A percentile compares a stretch with the other conserved stretches of the same genome.
phyloP scores from a whole-genome alignment of 1,140 invertebrate genomes.

The Goniozus legneri region DNA sequence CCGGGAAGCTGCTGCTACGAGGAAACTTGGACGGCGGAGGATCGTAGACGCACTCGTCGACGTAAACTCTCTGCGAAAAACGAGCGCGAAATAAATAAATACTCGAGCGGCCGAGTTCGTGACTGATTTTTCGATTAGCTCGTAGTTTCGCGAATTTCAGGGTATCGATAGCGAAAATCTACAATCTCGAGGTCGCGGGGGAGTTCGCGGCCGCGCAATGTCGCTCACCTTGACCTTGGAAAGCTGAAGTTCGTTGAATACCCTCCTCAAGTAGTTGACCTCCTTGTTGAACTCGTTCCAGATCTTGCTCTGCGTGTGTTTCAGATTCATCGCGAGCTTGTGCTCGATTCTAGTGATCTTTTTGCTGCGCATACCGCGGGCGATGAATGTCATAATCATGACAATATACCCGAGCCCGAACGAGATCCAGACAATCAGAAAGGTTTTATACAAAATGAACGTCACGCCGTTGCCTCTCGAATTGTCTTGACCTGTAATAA shows the following conservation, averaged over 20 bases:
- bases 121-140: background rate
- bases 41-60: constrained; percentile 44
- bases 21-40: constrained; percentile 36
- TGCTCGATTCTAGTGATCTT: constrained; percentile 71
- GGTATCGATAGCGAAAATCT: too few species aligned
- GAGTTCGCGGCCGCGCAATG: background rate
- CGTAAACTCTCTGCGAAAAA: constrained; percentile 41
- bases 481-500: constrained; percentile 43
- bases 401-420: constrained; percentile 87
- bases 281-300: constrained; percentile 75
- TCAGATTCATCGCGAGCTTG: constrained; percentile 69
- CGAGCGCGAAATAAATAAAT: constrained; percentile 2
- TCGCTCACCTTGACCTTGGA: constrained; percentile 70
- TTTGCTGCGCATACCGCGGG: constrained; percentile 70
- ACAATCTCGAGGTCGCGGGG: background rate
- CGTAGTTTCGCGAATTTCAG: too few species aligned
- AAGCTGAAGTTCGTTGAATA: constrained; percentile 75
- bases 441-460: constrained; percentile 69
- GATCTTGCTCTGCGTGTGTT: constrained; percentile 73
- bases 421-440: constrained; percentile 81
- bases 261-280: constrained; percentile 66
- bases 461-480: constrained; percentile 58
- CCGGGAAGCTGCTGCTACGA: constrained; percentile 48
- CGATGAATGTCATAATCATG: constrained; percentile 88
- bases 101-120: too few species aligned